Base-by-base conservation (phyloP, 2,888 invertebrate species). In the Dynastes tityus region DNA sequence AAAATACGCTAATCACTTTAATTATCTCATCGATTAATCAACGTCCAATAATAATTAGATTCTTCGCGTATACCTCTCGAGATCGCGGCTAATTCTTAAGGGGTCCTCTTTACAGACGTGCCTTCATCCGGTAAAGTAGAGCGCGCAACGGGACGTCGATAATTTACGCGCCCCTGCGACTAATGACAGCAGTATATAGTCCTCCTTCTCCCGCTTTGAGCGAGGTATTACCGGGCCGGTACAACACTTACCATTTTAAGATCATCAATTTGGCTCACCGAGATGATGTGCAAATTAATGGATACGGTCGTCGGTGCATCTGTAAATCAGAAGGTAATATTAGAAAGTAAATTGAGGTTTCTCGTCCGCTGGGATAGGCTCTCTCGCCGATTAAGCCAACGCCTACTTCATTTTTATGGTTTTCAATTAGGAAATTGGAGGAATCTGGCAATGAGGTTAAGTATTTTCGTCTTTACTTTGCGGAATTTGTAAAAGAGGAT, bases 221-320 rank as follows among this genome's bases (percentile, higher is more conserved):
- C 16, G 27, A 13, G 27, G 45, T 45, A 45, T 45, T 45, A 45
- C 45, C 45, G 8, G 45, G 45, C 45, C 45, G 45, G 45, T 45
- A 8, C 22, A 22, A 37, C 55, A 51, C 76, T 71, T 64, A 77
- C 79, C 79, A 79, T 79, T 77, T 77, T 79, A 27, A 67, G 63
- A 74, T 79, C 79, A 67, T 79, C 79, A 55, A 79, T 73, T 63
- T 79, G 63, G 61, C 73, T 79, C 63, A 79, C 76, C 40, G 79
- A 79, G 22, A 79, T 64, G 65, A 79, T 65, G 77, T 79, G 79
- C 74, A 79, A 70, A 67, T 73, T 79, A 51, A 79, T 61, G 64
- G 40, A 64, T 29, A 79, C 79, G 9, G 76, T 79, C 64, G 79
- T 79, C 63, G 79, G 77, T 4, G 73, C 65, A 76, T 79, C 79